Conservation (phyloP, 2,113 vertebrate genomes). For the Pithys albifrons region DNA sequence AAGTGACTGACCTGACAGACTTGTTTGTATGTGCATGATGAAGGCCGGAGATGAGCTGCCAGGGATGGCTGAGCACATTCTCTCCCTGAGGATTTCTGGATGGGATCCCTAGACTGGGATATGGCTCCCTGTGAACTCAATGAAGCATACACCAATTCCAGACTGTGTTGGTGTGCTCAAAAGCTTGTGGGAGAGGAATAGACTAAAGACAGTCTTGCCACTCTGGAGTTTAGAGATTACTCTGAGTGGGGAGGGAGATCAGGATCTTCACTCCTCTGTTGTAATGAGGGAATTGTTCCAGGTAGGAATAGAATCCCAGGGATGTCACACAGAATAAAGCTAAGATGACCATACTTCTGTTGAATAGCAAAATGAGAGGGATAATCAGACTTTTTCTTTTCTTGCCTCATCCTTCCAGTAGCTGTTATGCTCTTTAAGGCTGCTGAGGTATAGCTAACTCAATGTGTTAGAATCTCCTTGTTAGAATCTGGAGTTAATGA, state of each 20-base stretch:
- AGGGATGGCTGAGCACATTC: neutral
- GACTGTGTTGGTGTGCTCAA: neutral
- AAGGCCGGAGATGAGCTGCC: conserved; percentile 3
- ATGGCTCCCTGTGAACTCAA: neutral
- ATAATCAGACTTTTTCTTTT: neutral
- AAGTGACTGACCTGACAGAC: neutral
- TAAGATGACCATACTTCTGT: neutral
- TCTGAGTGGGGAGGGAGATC: neutral
- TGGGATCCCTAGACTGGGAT: neutral
- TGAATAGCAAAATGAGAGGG: neutral
- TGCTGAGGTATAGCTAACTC: neutral
- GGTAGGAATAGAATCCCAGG: neutral
- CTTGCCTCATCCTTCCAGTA: neutral
- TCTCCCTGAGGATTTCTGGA: conserved; percentile 16
- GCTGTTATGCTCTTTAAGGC: neutral
- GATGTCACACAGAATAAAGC: neutral
- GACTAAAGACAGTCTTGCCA: neutral
- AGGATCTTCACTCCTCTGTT: neutral
- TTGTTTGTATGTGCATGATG: neutral
- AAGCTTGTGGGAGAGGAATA: neutral
- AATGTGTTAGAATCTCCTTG: neutral
- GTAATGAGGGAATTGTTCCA: neutral
- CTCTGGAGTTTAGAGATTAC: neutral
- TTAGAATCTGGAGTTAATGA: neutral
- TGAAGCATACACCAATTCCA: neutral